These are phyloP conservation scores for Ruditapes philippinarum DNA, from an alignment of 1,140 invertebrate species.

Conservation along the genomic window DNA sequence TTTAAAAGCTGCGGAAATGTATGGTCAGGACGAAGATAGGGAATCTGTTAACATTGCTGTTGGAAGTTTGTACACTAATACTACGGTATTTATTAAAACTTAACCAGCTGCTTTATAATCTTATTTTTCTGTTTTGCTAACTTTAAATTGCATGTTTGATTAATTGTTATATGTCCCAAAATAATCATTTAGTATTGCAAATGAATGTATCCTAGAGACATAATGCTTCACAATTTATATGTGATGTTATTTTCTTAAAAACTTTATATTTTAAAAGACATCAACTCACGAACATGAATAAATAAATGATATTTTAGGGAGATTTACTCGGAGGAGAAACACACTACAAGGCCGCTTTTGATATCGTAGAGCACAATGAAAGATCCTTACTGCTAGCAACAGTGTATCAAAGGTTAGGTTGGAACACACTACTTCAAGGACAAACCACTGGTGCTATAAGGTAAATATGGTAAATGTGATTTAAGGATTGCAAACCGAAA, in stretches of 20 bases:
- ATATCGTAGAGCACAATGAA: background rate
- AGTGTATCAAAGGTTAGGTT: background rate
- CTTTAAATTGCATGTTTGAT: background rate
- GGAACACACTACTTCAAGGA: background rate
- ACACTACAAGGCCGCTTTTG: no score
- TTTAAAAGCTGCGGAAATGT: conserved; percentile 30
- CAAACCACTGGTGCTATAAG: background rate
- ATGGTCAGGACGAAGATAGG: conserved; percentile 34
- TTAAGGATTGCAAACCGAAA: no score
- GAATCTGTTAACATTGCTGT: conserved; percentile 46
- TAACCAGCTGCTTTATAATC: background rate
- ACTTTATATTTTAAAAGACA: background rate
- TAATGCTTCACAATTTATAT: no score
- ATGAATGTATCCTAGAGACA: background rate
- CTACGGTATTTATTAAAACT: conserved; percentile 4
- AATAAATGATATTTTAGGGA: no score
- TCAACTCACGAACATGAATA: background rate
- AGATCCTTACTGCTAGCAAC: background rate
- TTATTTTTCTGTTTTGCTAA: background rate
- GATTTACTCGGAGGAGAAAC: no score
- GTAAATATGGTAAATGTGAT: no score
- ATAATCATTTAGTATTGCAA: no score
- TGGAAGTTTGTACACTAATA: conserved; percentile 51
- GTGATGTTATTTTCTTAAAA: background rate
- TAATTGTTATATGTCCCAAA: no score